Conservation (phyloP, 2,888 invertebrate genomes). For the Cremastobaeus sp. region DNA sequence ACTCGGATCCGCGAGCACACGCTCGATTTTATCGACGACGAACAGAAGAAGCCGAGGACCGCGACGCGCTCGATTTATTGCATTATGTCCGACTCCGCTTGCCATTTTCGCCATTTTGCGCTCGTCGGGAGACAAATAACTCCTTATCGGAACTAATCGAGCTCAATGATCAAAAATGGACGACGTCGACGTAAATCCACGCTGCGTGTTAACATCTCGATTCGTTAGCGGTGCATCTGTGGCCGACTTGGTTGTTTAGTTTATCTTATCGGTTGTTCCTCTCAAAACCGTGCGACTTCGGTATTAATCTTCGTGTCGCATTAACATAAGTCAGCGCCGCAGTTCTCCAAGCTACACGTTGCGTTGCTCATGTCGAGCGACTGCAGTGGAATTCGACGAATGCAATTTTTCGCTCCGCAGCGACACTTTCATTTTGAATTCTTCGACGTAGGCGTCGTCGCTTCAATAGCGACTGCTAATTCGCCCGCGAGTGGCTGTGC, state of each 20-base stretch:
- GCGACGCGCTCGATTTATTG: background rate
- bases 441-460: too few species aligned
- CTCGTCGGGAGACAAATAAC: too few species aligned
- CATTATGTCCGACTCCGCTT: too few species aligned
- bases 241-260: slow-evolving; percentile 26
- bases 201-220: slow-evolving; percentile 28
- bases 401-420: slow-evolving; percentile 24
- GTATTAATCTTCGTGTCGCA: slow-evolving; percentile 45
- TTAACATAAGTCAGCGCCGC: slow-evolving; percentile 43
- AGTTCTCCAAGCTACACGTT: slow-evolving; percentile 32
- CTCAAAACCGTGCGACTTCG: slow-evolving; percentile 19
- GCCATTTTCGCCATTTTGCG: too few species aligned
- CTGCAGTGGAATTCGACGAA: slow-evolving; percentile 23
- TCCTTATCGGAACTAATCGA: too few species aligned
- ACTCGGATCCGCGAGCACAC: slow-evolving; percentile 30
- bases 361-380: slow-evolving; percentile 13
- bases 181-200: slow-evolving; percentile 16
- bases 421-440: too few species aligned
- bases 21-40: slow-evolving; percentile 26
- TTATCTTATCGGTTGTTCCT: slow-evolving; percentile 46
- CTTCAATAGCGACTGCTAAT: too few species aligned
- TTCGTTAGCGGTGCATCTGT: slow-evolving; percentile 30
- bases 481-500: too few species aligned
- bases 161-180: too few species aligned
- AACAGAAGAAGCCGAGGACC: background rate